Base-by-base conservation (phyloP, 1,140 invertebrate species). In the Drosophila equinoxialis region DNA sequence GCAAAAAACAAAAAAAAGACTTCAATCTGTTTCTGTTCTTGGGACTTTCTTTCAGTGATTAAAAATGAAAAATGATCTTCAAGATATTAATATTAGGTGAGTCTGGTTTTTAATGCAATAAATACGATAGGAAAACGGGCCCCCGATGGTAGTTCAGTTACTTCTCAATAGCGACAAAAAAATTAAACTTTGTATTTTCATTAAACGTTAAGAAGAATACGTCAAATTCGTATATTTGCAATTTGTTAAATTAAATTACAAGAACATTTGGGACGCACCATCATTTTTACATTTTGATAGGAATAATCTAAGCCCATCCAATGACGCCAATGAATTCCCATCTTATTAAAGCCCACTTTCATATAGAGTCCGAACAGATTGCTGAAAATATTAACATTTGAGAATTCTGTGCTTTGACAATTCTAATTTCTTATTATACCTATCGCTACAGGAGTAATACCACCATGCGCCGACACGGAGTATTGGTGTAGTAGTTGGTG, bases 91-190 rank as follows among this genome's bases (percentile, higher is more conserved):
- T 77, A 73, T 79, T 73, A 79, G 77, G 74, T 77, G 65, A 73
- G 62, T 73, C 69, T 77, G 62, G 77, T 73, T 77, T 79, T 79
- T 79, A 79, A 69, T 67, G 58, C 37, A 61, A 51, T 60, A 39
- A 65, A 57, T 30, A 30, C 14, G 33, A 68, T 57, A 26, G 6
- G 14, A 57, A 33, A 55, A 51, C 45, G 23, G 17, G 2, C 17
- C 20, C 60, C 42, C 45, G 59, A 71, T 64, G 51, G 63, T 14
- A 6, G 59, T 13, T 1, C 10, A 10, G 54, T 33, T 6, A 65
- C 7, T 39, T 63, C 14, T 10, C 13, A 11, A 23, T 3, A 54
- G 11, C 4, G 30, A 30, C 6, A 30, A 30, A 6, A 30, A 30
- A 30, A 30, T 30, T 0, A 26, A 26, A 17, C 0, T 17, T 17